These are phyloP conservation scores for Ormyrus thymus DNA, from an alignment of 2,888 invertebrate genomes.

Conservation along the genomic window DNA sequence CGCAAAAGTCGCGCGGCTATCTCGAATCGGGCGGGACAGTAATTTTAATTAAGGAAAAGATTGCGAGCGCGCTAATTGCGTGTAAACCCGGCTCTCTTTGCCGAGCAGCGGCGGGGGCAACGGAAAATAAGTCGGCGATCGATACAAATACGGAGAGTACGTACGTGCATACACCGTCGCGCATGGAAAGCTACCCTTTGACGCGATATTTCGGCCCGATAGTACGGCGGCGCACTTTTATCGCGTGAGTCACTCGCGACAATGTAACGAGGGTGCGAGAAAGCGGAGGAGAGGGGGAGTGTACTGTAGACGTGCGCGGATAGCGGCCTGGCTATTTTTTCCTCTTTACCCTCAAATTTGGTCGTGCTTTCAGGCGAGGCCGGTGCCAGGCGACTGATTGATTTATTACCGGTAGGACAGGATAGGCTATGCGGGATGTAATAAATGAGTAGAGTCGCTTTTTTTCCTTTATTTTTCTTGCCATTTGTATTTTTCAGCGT, in stretches of 20 bases:
- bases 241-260: constrained; percentile 49
- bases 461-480: too few relatives aligned
- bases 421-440: too few relatives aligned
- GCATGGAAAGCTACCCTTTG: constrained; percentile 52
- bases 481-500: too few relatives aligned
- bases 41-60: constrained; percentile 56
- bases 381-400: constrained; percentile 29
- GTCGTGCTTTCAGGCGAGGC: too few relatives aligned
- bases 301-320: constrained; percentile 1
- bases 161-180: constrained; percentile 19
- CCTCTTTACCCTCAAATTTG: not conserved
- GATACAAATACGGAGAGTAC: constrained; percentile 22
- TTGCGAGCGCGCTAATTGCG: constrained; percentile 52
- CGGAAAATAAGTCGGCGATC: constrained; percentile 13
- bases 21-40: constrained; percentile 45
- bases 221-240: constrained; percentile 28
- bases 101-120: not conserved
- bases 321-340: constrained; percentile 1
- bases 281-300: not conserved
- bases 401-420: constrained; percentile 37
- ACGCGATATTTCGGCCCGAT: constrained; percentile 38
- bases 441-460: too few relatives aligned
- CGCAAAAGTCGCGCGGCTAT: constrained; percentile 27
- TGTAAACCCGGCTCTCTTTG: constrained; percentile 24
- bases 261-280: constrained; percentile 7